Percentiles rank a stretch among this genome's conserved stretches.
Conservation (phyloP, 53 echinoderm and acorn worm genomes). For the Antedon mediterranea region DNA sequence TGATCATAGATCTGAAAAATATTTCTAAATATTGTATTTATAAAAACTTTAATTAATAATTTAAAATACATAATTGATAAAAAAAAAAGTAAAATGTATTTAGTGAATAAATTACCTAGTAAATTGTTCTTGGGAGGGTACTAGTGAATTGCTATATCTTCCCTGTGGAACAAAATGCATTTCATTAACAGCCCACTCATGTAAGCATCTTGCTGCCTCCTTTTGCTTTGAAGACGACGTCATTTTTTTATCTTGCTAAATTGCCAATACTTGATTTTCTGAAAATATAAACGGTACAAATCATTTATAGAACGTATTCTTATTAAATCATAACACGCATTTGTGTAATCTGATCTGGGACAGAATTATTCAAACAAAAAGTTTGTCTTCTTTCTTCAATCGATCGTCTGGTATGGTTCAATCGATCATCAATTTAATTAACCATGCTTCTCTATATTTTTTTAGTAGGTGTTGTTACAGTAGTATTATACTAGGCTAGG, state of each 20-base stretch:
- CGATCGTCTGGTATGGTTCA: too few relatives aligned
- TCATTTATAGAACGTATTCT: too few relatives aligned
- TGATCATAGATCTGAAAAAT: neutral
- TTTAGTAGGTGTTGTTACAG: too few relatives aligned
- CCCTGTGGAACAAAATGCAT: conserved; percentile 60
- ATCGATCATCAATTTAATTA: too few relatives aligned
- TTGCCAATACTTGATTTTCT: too few relatives aligned
- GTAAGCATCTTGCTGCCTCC: conserved; percentile 35
- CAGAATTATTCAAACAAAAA: too few relatives aligned
- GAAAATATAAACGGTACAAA: too few relatives aligned
- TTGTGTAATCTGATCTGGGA: too few relatives aligned
- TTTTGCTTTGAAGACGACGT: conserved; percentile 24
- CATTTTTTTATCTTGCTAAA: conserved; percentile 46
- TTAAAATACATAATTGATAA: neutral
- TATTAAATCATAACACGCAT: too few relatives aligned
- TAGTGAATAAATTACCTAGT: neutral
- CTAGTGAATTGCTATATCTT: conserved; percentile 33
- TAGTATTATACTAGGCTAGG: too few relatives aligned
- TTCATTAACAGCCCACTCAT: conserved; percentile 52
- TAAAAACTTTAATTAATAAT: neutral
- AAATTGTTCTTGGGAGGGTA: conserved; percentile 28
- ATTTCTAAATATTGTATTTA: neutral
- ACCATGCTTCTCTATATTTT: too few relatives aligned
- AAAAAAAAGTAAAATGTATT: neutral
- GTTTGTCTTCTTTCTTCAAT: too few relatives aligned